Conservation (phyloP, 1,140 invertebrate species). For the Archegozetes longisetosus region DNA sequence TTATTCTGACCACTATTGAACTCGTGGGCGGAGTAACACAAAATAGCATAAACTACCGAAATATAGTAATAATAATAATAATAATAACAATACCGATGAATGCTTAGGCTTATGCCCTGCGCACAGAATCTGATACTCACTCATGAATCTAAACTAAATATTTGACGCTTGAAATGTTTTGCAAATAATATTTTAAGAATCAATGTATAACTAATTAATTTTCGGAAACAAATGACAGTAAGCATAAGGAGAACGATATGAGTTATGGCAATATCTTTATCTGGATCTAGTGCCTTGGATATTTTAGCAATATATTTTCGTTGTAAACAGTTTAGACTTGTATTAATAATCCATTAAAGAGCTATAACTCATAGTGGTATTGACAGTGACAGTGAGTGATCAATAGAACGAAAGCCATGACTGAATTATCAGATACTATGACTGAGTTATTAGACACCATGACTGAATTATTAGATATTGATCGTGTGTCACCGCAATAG, state of each 20-base stretch:
- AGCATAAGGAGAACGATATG: too few species aligned
- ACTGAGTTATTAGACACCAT: not conserved
- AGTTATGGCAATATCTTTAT: too few species aligned
- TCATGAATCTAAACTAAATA: too few species aligned
- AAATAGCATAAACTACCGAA: too few species aligned
- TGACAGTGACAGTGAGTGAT: not conserved
- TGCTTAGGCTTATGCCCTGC: not conserved
- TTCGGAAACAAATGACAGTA: too few species aligned
- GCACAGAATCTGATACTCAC: too few species aligned
- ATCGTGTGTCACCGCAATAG: not conserved
- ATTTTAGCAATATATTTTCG: too few species aligned
- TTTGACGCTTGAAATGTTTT: not conserved
- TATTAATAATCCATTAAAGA: not conserved
- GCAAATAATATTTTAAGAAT: not conserved
- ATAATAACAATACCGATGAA: not conserved
- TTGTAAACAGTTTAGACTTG: too few species aligned
- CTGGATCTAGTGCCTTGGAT: too few species aligned
- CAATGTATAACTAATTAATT: too few species aligned
- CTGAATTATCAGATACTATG: not conserved
- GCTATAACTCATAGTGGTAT: not conserved
- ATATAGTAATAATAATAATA: not conserved
- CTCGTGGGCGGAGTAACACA: too few species aligned
- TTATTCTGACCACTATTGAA: too few species aligned
- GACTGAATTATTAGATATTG: not conserved
- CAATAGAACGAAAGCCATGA: not conserved